A percentile compares a stretch with the other conserved stretches of the same genome.
phyloP scores from a whole-genome alignment of 1,140 invertebrate genomes.

The Episyrphus balteatus region DNA sequence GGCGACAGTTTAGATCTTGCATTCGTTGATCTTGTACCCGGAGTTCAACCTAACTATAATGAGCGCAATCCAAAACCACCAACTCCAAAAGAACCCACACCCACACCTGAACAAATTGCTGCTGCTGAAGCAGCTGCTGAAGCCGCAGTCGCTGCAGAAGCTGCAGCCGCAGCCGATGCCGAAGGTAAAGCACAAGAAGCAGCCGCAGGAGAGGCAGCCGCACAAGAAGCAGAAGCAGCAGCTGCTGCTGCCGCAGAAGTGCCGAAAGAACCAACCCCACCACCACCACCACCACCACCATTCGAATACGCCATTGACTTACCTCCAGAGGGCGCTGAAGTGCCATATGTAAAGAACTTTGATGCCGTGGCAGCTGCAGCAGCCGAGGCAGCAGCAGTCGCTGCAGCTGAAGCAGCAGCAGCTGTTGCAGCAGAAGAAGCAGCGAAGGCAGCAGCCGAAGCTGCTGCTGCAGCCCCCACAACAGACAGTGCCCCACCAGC shows the following conservation, averaged over 20 bases:
- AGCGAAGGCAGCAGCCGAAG: slow-evolving; percentile 13
- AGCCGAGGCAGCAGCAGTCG: slow-evolving; percentile 19
- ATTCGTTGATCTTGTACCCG: slow-evolving; percentile 85
- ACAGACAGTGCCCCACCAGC: slow-evolving; percentile 31
- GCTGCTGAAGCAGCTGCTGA: slow-evolving; percentile 25
- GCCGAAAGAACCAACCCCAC: slow-evolving; percentile 24
- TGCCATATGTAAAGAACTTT: slow-evolving; percentile 34
- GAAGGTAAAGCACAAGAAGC: slow-evolving; percentile 12
- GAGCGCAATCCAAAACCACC: slow-evolving; percentile 36
- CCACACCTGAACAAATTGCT: slow-evolving; percentile 26
- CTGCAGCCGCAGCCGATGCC: slow-evolving; percentile 8
- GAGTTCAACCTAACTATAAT: slow-evolving; percentile 40
- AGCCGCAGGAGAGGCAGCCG: slow-evolving; percentile 6
- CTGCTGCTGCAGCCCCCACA: slow-evolving; percentile 34
- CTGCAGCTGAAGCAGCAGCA: slow-evolving; percentile 21
- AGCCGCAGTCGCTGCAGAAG: slow-evolving; percentile 9
- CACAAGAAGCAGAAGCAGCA: slow-evolving; percentile 4
- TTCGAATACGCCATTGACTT: slow-evolving; percentile 37
- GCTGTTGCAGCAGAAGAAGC: slow-evolving; percentile 12
- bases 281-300: slow-evolving; percentile 36
- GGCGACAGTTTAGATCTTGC: slow-evolving; percentile 95
- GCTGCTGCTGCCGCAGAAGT: slow-evolving; percentile 10
- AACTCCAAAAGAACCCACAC: slow-evolving; percentile 29
- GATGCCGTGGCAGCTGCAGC: slow-evolving; percentile 27
- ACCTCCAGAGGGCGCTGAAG: slow-evolving; percentile 37